A percentile compares a stretch with the other conserved stretches of the same genome.
phyloP scores from a whole-genome alignment of 2,888 invertebrate species.

The Neocrepidodera transversa region DNA sequence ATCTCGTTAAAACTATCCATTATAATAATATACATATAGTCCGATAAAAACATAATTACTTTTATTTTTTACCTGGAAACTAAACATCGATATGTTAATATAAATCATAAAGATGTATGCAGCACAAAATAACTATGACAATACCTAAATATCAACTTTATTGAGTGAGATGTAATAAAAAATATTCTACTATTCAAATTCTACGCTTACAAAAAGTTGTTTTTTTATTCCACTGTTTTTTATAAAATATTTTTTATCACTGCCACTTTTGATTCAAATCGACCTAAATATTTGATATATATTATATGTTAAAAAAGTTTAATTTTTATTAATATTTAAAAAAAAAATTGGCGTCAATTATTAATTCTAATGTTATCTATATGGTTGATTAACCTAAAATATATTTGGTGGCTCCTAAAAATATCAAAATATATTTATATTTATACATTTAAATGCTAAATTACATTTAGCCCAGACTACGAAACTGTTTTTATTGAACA shows the following conservation, averaged over 20 bases:
- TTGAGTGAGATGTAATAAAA: not conserved
- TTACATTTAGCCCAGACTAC: too few relatives aligned
- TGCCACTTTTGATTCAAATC: constrained; percentile 25
- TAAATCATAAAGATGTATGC: too few relatives aligned
- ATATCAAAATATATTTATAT: not conserved
- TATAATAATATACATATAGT: too few relatives aligned
- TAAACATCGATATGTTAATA: too few relatives aligned
- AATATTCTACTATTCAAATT: too few relatives aligned
- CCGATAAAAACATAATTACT: too few relatives aligned
- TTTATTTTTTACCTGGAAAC: too few relatives aligned
- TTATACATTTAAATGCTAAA: too few relatives aligned
- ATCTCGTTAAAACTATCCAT: too few relatives aligned
- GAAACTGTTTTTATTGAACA: too few relatives aligned
- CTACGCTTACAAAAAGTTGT: too few relatives aligned
- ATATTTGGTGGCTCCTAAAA: constrained; percentile 19
- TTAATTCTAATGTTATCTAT: constrained; percentile 20
- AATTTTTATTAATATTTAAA: constrained; percentile 21
- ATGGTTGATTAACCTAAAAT: constrained; percentile 27
- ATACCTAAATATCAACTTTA: not conserved
- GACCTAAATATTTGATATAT: constrained; percentile 12
- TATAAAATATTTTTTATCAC: constrained; percentile 17
- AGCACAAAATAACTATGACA: too few relatives aligned
- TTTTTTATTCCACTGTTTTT: not conserved
- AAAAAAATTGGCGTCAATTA: constrained; percentile 32
- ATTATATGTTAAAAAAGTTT: constrained; percentile 7